A percentile compares a stretch with the other conserved stretches of the same genome.
Evolutionary conservation across 1,140 invertebrate genomes (phyloP).

Genomic region (Drosophila grimshawi): DNA sequence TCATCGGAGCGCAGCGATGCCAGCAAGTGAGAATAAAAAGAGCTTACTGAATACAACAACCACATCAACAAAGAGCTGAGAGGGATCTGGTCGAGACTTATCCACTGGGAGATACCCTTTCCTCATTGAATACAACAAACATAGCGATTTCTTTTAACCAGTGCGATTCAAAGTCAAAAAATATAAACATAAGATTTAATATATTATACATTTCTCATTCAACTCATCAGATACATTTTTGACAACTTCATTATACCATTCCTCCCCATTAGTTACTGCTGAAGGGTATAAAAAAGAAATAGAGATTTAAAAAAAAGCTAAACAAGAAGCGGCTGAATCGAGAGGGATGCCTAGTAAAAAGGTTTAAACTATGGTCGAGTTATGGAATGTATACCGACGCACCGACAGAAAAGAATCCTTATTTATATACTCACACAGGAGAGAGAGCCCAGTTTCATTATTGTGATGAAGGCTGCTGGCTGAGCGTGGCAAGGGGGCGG

Average conservation of each 20-base stretch:
- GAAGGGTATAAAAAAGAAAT: constrained; percentile 4
- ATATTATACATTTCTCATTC: too few relatives aligned
- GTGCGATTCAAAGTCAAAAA: background rate
- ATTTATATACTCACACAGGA: constrained; percentile 56
- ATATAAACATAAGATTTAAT: background rate
- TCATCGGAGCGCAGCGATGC: constrained; percentile 51
- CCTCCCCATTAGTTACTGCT: too few relatives aligned
- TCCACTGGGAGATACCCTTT: background rate
- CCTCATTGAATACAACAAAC: background rate
- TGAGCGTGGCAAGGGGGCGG: constrained; percentile 17
- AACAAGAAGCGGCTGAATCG: constrained; percentile 32
- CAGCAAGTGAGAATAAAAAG: constrained; percentile 70
- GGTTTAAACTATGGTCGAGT: constrained; percentile 48
- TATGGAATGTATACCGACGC: constrained; percentile 64
- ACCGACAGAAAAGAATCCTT: constrained; percentile 57
- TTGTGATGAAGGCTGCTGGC: constrained; percentile 18
- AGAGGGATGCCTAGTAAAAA: constrained; percentile 13
- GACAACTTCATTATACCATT: too few relatives aligned
- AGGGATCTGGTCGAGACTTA: background rate
- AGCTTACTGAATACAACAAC: constrained; percentile 33
- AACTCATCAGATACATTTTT: too few relatives aligned
- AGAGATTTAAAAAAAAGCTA: constrained; percentile 13
- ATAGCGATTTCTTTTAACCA: background rate
- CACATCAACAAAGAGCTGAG: constrained; percentile 1
- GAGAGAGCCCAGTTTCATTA: constrained; percentile 33